Evolutionary conservation across 2,113 vertebrate genomes (phyloP).

Genomic region (Elanoides forficatus): DNA sequence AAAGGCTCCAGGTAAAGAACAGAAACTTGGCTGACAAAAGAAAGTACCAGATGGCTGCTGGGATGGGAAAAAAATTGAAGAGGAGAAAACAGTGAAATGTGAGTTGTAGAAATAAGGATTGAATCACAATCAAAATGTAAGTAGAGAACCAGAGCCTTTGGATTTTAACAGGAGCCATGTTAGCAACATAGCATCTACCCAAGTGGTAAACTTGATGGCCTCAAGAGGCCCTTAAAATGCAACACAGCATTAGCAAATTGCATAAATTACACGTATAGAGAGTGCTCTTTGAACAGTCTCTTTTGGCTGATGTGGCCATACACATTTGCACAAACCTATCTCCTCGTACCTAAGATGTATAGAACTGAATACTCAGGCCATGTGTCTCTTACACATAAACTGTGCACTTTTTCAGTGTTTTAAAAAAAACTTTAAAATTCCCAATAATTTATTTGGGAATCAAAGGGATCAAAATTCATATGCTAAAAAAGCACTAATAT

Average conservation of each 20-base stretch:
- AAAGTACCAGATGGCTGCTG: slow-evolving; percentile 59
- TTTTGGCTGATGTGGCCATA: background rate
- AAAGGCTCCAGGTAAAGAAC: slow-evolving; percentile 59
- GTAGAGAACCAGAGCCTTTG: background rate
- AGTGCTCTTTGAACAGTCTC: background rate
- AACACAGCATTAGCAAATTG: slow-evolving; percentile 1
- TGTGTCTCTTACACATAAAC: background rate
- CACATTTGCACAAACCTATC: background rate
- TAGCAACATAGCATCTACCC: background rate
- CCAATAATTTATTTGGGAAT: background rate
- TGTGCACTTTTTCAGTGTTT: background rate
- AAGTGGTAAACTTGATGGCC: background rate
- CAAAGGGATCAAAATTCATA: background rate
- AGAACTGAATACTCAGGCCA: background rate
- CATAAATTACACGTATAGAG: background rate
- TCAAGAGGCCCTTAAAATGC: background rate
- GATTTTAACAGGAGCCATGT: slow-evolving; percentile 38
- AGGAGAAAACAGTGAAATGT: slow-evolving; percentile 51
- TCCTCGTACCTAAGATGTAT: fast-evolving
- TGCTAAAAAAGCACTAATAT: background rate
- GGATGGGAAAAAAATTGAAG: slow-evolving; percentile 17
- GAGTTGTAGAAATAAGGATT: slow-evolving; percentile 47
- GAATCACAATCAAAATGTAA: slow-evolving; percentile 28
- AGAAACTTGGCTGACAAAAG: slow-evolving; percentile 61
- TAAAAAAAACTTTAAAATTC: background rate